Base-by-base conservation (phyloP, 2,797 vertebrate species). In the Spheniscus humboldti region DNA sequence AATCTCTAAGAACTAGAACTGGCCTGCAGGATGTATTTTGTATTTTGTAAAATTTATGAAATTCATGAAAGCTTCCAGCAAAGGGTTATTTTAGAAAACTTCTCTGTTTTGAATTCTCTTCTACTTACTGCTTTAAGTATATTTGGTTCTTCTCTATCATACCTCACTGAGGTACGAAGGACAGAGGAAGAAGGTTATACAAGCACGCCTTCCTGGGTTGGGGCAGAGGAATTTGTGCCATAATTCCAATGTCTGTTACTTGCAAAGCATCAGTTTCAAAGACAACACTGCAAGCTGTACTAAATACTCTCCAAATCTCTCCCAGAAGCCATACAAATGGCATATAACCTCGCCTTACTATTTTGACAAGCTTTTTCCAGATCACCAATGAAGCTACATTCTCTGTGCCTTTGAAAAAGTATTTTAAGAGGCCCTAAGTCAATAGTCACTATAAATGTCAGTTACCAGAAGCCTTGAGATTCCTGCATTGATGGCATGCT, bases 381-480 rank as follows among this genome's bases (percentile, higher is more conserved):
- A 98, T 98, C 98, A 97, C 96, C 96, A 95, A 93, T 97, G 94
- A 96, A 97, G 95, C 86, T 95, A 93, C 96, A 96, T 94, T 96
- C 91, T 96, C 94, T 93, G 69, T 97, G 97, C 95, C 97, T 98
- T 98, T 97, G 95, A 92, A 96, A 97, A 69, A 96, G 97, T 97
- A 98, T 97, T 98, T 97, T 97, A 98, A 98, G 97, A 94, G 94
- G 78, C 95, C 81, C 96, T 95, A 94, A 91, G 94, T 96, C 87
- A 91, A 97, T 92, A 94, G 94, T 94, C 97, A 81, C 96, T 94
- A 96, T 97, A 98, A 98, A 98, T 98, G 97, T 96, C 96, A 88
- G 96, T 98, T 96, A 93, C 95, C 76, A 72, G 96, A 97, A 98
- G 98, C 98, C 98, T 98, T 98, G 97, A 94, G 98, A 99, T 99